phyloP scores from a whole-genome alignment of 2,888 invertebrate species.

The Agonopterix alstromeriana region DNA sequence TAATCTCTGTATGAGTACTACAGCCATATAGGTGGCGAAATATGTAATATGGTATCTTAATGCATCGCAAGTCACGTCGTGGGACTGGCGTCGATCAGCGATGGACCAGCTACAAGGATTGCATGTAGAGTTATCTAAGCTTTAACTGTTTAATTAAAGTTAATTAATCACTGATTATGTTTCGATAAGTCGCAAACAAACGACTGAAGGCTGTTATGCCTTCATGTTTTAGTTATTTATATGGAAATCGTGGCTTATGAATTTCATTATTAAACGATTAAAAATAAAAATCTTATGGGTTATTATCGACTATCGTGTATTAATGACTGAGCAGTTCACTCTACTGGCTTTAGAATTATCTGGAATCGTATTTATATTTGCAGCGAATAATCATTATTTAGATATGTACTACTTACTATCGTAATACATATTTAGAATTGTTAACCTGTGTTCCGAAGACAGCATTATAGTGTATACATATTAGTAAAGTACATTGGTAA shows the following conservation, averaged over 20 bases:
- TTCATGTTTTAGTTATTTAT: slow-evolving; percentile 8
- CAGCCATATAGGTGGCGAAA: slow-evolving; percentile 49
- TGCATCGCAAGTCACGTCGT: slow-evolving; percentile 53
- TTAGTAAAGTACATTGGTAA: background rate
- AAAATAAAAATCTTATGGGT: background rate
- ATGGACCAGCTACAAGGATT: slow-evolving; percentile 11
- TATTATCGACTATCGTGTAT: too few relatives aligned
- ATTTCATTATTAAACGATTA: background rate
- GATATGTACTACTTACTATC: too few relatives aligned
- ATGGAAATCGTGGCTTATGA: slow-evolving; percentile 3
- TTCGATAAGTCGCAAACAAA: slow-evolving; percentile 17
- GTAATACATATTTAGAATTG: too few relatives aligned
- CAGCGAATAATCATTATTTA: too few relatives aligned
- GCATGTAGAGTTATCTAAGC: slow-evolving; percentile 12
- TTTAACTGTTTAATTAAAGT: slow-evolving; percentile 35
- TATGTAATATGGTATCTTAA: slow-evolving; percentile 56
- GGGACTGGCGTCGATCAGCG: slow-evolving; percentile 24
- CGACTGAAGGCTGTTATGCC: slow-evolving; percentile 6
- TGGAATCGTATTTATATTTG: too few relatives aligned
- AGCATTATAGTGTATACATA: background rate
- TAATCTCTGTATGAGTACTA: slow-evolving; percentile 18
- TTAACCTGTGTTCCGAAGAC: too few relatives aligned
- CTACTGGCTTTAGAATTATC: too few relatives aligned
- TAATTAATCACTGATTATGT: slow-evolving; percentile 37
- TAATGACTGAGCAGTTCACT: too few relatives aligned